These are phyloP conservation scores for Engystomops pustulosus DNA, from an alignment of 2,113 vertebrate species.

Conservation along the genomic window DNA sequence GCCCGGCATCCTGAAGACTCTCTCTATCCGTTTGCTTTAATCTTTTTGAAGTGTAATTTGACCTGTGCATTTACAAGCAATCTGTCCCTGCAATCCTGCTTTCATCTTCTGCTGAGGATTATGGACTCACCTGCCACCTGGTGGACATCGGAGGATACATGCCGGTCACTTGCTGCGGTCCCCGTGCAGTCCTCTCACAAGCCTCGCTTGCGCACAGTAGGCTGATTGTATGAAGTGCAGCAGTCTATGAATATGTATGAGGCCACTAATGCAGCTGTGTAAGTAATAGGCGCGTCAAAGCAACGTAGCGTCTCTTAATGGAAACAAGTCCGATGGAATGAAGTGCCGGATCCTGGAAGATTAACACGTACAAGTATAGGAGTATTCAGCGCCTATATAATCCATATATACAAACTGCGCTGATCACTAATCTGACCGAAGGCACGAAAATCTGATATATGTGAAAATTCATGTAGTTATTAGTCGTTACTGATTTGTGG, in stretches of 20 bases:
- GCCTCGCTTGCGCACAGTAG: neutral
- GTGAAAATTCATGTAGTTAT: too few species aligned
- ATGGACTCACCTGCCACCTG: slow-evolving; percentile 42
- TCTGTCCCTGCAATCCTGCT: neutral
- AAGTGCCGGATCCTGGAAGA: neutral
- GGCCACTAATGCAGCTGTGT: neutral
- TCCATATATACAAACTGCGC: too few species aligned
- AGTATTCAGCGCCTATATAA: too few species aligned
- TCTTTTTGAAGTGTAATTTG: slow-evolving; percentile 5
- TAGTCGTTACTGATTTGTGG: too few species aligned
- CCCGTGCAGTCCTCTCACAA: neutral
- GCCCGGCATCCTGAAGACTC: neutral
- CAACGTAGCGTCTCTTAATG: neutral
- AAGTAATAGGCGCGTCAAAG: neutral
- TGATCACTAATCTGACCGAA: too few species aligned
- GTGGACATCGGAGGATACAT: slow-evolving; percentile 1
- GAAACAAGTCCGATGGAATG: neutral
- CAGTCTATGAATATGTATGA: slow-evolving; percentile 33
- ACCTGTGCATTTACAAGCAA: slow-evolving; percentile 5
- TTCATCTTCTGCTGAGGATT: neutral
- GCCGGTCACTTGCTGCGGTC: neutral
- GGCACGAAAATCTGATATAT: too few species aligned
- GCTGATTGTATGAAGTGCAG: slow-evolving; percentile 20
- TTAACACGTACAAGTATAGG: neutral
- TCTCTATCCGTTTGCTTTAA: neutral